These are phyloP conservation scores for Ornithorhynchus anatinus DNA, from an alignment of 2,113 vertebrate species.

Conservation along the genomic window DNA sequence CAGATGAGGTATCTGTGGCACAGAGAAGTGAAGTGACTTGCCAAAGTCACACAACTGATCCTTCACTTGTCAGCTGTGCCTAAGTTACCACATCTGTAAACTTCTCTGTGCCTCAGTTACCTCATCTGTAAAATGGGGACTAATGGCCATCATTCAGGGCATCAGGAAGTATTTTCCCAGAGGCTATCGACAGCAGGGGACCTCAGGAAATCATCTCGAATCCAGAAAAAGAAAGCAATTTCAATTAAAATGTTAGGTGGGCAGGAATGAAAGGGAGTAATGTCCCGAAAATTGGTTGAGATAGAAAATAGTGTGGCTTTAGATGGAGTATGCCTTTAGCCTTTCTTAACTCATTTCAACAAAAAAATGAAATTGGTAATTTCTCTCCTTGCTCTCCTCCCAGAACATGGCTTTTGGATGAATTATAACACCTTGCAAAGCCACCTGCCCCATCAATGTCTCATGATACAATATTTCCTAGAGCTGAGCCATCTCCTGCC, in stretches of 20 bases:
- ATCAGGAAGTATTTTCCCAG: neutral
- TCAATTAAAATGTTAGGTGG: neutral
- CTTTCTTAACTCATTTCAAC: neutral
- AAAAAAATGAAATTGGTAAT: neutral
- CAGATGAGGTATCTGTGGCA: too few species aligned
- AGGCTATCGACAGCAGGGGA: neutral
- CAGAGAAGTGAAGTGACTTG: too few species aligned
- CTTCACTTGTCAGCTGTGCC: too few species aligned
- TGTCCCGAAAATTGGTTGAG: slow-evolving; percentile 11
- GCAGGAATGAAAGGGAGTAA: neutral
- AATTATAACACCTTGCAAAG: too few species aligned
- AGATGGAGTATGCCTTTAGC: neutral
- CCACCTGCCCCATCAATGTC: too few species aligned
- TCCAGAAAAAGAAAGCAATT: neutral
- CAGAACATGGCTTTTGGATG: too few species aligned
- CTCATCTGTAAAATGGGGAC: too few species aligned
- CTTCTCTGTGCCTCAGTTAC: too few species aligned
- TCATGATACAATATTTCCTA: too few species aligned
- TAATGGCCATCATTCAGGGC: neutral
- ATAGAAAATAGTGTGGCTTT: neutral
- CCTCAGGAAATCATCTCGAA: neutral
- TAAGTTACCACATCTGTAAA: too few species aligned
- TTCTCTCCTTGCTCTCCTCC: neutral
- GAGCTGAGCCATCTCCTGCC: too few species aligned
- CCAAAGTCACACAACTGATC: too few species aligned